These are phyloP conservation scores for Tiliqua scincoides DNA, from an alignment of 2,113 vertebrate species.

Conservation along the genomic window DNA sequence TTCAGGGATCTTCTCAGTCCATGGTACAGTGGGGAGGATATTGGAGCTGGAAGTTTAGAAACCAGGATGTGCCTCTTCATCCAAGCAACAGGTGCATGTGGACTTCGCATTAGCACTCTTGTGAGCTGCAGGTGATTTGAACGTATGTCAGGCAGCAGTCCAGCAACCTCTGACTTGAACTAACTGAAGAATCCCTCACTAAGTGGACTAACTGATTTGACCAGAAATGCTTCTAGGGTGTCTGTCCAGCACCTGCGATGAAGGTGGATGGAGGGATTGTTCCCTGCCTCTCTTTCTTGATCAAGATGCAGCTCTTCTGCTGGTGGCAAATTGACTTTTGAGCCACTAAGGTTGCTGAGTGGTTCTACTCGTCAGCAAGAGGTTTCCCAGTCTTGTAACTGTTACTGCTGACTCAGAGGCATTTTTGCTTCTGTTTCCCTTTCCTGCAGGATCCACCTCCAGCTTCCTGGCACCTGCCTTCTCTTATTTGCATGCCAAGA, in stretches of 20 bases:
- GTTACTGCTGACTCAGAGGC: neutral
- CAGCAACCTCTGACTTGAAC: neutral
- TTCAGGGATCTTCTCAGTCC: neutral
- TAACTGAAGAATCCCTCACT: neutral
- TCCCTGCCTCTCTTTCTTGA: too few relatives aligned
- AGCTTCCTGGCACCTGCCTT: neutral
- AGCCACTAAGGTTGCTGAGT: too few relatives aligned
- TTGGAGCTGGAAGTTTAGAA: neutral
- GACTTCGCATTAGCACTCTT: neutral
- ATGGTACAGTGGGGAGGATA: neutral
- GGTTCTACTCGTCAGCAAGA: neutral
- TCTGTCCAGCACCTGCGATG: neutral
- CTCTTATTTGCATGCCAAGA: neutral
- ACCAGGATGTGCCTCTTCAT: neutral
- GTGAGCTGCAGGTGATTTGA: neutral
- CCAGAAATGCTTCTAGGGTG: neutral
- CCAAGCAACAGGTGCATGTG: neutral
- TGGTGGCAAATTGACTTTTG: neutral
- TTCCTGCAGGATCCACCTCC: neutral
- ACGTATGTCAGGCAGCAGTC: neutral
- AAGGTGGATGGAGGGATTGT: neutral
- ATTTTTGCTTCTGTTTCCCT: neutral
- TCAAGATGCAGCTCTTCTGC: too few relatives aligned
- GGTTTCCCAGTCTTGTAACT: too few relatives aligned
- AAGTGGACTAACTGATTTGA: neutral